phyloP scores from a whole-genome alignment of 2,113 vertebrate species.

The Vanacampus margaritifer region DNA sequence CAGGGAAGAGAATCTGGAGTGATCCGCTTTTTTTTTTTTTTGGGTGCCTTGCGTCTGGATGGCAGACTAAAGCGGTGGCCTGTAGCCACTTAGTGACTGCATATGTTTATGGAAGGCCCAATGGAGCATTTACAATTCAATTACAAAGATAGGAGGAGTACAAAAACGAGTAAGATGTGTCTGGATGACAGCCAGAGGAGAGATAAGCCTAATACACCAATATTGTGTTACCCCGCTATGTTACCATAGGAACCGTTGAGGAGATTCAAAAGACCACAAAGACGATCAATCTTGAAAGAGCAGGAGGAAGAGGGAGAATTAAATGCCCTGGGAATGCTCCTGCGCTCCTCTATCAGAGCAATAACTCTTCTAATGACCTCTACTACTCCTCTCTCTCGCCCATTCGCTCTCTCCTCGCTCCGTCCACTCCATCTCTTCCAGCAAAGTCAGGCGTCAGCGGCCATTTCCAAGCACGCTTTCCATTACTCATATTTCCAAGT shows the following conservation, averaged over 20 bases:
- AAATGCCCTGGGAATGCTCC: conserved; percentile 73
- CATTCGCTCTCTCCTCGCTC: neutral
- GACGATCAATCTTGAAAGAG: conserved; percentile 75
- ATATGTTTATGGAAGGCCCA: conserved; percentile 66
- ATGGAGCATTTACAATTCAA: conserved; percentile 77
- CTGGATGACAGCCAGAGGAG: conserved; percentile 72
- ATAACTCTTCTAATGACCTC: conserved; percentile 73
- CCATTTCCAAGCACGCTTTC: conserved; percentile 49
- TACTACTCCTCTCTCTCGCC: conserved; percentile 46
- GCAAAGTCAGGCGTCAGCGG: conserved; percentile 46
- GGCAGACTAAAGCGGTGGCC: conserved; percentile 60
- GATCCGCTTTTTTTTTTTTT: conserved; percentile 55
- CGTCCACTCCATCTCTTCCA: conserved; percentile 32
- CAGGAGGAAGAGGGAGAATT: conserved; percentile 68
- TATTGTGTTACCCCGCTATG: conserved; percentile 74
- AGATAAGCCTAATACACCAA: conserved; percentile 78
- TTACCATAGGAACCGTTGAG: conserved; percentile 76
- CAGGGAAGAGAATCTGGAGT: conserved; percentile 61
- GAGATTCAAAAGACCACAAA: conserved; percentile 74
- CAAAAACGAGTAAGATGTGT: conserved; percentile 62
- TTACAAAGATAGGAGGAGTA: conserved; percentile 65
- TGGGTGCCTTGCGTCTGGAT: conserved; percentile 30
- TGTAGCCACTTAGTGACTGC: conserved; percentile 59
- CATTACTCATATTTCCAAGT: conserved; percentile 32
- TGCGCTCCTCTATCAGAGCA: conserved; percentile 67